Conservation (phyloP, 2,797 vertebrate species). For the Chelonia mydas region DNA sequence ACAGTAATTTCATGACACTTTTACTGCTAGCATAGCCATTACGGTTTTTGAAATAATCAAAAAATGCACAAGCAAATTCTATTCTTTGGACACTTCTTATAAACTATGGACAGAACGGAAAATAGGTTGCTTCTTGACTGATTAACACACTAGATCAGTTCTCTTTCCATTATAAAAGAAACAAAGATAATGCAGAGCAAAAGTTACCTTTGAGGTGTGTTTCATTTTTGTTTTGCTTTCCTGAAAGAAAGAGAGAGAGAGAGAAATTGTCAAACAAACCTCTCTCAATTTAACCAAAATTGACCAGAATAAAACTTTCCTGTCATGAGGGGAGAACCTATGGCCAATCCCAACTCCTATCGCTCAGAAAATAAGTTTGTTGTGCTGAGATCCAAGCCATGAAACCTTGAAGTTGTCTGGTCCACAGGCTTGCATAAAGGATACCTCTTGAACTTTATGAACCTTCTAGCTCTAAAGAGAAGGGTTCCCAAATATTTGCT, state of each 20-base stretch:
- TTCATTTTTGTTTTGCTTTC: not conserved
- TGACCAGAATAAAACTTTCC: conserved; percentile 29
- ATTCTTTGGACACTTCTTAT: conserved; percentile 59
- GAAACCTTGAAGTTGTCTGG: not conserved
- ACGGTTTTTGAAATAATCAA: conserved; percentile 80
- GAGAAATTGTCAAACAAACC: not conserved
- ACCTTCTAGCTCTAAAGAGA: conserved; percentile 36
- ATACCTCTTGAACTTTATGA: conserved; percentile 17
- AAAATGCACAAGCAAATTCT: conserved; percentile 67
- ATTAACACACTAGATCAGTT: conserved; percentile 52
- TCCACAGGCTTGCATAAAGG: conserved; percentile 7
- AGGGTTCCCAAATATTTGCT: conserved; percentile 45
- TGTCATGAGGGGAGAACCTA: not conserved
- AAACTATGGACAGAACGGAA: conserved; percentile 54
- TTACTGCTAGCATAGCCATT: conserved; percentile 73
- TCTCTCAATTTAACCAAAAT: conserved; percentile 23
- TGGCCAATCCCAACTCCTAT: conserved; percentile 30
- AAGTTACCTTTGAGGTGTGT: not conserved
- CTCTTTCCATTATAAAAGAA: conserved; percentile 34
- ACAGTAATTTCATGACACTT: conserved; percentile 81
- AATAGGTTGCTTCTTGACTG: conserved; percentile 58
- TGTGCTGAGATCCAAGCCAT: not conserved
- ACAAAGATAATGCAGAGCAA: not conserved
- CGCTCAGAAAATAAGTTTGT: not conserved
- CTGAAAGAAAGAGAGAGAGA: not conserved